phyloP scores from a whole-genome alignment of 2,113 vertebrate species.

The Indri indri region DNA sequence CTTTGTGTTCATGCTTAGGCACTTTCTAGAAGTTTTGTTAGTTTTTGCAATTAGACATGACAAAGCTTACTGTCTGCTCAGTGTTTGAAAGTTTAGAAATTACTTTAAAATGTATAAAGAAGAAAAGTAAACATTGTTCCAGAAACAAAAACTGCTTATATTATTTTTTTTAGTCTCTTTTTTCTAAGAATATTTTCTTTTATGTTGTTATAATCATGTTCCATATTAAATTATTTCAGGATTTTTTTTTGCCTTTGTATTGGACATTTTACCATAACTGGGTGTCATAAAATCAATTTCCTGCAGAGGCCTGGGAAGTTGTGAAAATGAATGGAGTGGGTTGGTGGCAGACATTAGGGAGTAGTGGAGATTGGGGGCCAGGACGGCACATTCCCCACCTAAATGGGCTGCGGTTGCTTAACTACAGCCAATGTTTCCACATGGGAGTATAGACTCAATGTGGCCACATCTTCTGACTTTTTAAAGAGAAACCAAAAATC shows the following conservation, averaged over 20 bases:
- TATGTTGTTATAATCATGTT: background rate
- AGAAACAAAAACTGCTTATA: background rate
- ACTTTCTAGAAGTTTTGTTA: background rate
- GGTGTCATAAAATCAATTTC: background rate
- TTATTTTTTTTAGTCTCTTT: background rate
- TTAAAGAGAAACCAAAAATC: background rate
- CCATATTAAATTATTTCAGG: background rate
- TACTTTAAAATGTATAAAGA: background rate
- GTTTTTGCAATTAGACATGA: background rate
- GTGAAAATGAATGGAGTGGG: background rate
- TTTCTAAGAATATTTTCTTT: background rate
- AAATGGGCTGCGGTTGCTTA: accelerated
- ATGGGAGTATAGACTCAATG: too few relatives aligned
- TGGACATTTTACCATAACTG: background rate
- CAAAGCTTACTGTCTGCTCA: background rate
- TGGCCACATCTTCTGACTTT: background rate
- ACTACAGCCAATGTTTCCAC: accelerated
- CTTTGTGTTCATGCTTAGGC: background rate
- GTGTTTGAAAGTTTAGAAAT: background rate
- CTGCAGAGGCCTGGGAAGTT: background rate
- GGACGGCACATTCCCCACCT: accelerated
- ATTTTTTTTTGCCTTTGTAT: background rate
- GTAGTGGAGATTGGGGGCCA: background rate
- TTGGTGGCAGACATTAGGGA: background rate
- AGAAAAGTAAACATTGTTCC: background rate